Evolutionary conservation across 2,888 invertebrate genomes (phyloP).

Genomic region (Elegia similella): DNA sequence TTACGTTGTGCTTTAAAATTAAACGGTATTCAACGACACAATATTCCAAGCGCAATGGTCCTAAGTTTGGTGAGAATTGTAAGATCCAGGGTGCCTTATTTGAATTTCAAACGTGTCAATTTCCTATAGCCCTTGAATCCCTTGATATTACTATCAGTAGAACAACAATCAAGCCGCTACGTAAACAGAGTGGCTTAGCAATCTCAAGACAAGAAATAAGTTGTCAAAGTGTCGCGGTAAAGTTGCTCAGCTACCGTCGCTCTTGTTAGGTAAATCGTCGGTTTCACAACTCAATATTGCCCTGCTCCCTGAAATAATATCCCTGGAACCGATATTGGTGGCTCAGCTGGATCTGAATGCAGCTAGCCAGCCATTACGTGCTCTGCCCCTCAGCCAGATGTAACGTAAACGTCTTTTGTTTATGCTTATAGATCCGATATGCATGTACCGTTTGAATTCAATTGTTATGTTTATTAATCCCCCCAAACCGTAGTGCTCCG

Average conservation of each 20-base stretch:
- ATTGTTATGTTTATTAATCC: conserved; percentile 23
- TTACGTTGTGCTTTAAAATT: too few species aligned
- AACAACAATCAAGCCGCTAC: conserved; percentile 64
- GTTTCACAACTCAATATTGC: conserved; percentile 78
- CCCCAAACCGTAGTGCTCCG: conserved; percentile 14
- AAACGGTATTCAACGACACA: too few species aligned
- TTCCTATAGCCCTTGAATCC: conserved; percentile 31
- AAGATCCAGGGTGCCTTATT: background rate
- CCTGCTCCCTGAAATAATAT: conserved; percentile 72
- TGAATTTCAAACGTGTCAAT: background rate
- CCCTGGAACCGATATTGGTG: conserved; percentile 65
- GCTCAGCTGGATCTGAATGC: conserved; percentile 65
- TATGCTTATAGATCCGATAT: conserved; percentile 51
- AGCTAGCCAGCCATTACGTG: conserved; percentile 54
- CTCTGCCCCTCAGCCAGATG: conserved; percentile 55
- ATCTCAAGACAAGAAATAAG: conserved; percentile 77
- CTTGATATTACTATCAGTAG: conserved; percentile 42
- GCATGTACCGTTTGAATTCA: conserved; percentile 43
- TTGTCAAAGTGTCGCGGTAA: conserved; percentile 78
- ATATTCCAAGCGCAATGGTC: too few species aligned
- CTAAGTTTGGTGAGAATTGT: too few species aligned
- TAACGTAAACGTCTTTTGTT: conserved; percentile 68
- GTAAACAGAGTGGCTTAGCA: conserved; percentile 69
- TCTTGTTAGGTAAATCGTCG: conserved; percentile 76
- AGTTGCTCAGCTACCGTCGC: conserved; percentile 73